Percentiles rank a stretch among this genome's conserved stretches.
These are phyloP conservation scores for Pseudoips prasinana DNA, from an alignment of 2,888 invertebrate genomes.

Conservation along the genomic window DNA sequence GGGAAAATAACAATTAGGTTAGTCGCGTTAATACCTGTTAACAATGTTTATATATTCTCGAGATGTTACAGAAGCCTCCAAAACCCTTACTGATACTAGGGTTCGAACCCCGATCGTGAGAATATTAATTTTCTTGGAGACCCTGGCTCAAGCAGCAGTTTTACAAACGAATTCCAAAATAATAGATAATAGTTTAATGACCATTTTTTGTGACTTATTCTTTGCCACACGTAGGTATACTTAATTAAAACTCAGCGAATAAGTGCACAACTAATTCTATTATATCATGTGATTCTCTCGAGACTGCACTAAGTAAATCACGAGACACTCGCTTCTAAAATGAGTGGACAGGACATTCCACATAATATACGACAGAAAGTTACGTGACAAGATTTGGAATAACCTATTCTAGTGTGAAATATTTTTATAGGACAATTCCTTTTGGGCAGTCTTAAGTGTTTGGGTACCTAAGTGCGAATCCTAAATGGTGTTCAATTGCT, in stretches of 20 bases:
- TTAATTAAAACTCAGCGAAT: slow-evolving; percentile 55
- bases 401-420: slow-evolving; percentile 19
- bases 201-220: slow-evolving; percentile 26
- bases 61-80: too few relatives aligned
- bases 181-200: too few relatives aligned
- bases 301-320: slow-evolving; percentile 39
- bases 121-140: too few relatives aligned
- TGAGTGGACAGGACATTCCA: slow-evolving; percentile 36
- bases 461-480: slow-evolving; percentile 12
- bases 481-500: slow-evolving; percentile 24
- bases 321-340: slow-evolving; percentile 27
- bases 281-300: slow-evolving; percentile 48
- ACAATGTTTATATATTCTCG: too few relatives aligned
- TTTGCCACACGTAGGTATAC: slow-evolving; percentile 41
- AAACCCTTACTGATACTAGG: too few relatives aligned
- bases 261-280: slow-evolving; percentile 55
- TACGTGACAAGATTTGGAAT: slow-evolving; percentile 25
- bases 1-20: too few relatives aligned
- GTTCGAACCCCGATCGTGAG: too few relatives aligned
- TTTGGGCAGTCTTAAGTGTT: slow-evolving; percentile 18
- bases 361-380: slow-evolving; percentile 22
- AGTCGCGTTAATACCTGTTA: too few relatives aligned
- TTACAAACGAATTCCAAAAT: too few relatives aligned
- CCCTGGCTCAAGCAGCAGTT: too few relatives aligned
- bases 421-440: slow-evolving; percentile 22